Evolutionary conservation across 2,797 vertebrate genomes (phyloP).

Genomic region (Carduelis carduelis): DNA sequence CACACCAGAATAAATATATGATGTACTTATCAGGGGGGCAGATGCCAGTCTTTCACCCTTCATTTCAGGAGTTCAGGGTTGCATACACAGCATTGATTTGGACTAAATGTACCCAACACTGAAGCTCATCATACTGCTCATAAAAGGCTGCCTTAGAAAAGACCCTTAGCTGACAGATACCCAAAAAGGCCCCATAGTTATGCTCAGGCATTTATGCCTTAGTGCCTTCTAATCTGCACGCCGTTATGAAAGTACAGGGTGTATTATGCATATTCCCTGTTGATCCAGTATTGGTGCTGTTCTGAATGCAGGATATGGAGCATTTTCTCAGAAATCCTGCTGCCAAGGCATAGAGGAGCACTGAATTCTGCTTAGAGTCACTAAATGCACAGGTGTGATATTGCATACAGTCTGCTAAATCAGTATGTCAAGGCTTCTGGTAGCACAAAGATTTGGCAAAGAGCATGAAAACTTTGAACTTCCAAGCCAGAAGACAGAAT

Average conservation of each 20-base stretch:
- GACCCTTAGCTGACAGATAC: neutral
- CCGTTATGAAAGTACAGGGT: neutral
- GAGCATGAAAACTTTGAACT: neutral
- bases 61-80: neutral
- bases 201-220: neutral
- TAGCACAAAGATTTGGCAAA: neutral
- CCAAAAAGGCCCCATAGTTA: neutral
- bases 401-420: neutral
- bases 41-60: neutral
- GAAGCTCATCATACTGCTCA: neutral
- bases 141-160: neutral
- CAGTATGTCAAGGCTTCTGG: neutral
- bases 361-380: neutral
- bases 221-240: neutral
- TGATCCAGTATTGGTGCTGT: neutral
- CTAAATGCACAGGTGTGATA: neutral
- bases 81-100: neutral
- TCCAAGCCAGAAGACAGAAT: neutral
- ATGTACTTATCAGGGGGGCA: neutral
- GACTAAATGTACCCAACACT: neutral
- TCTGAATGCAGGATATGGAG: neutral
- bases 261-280: neutral
- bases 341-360: neutral
- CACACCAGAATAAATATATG: neutral
- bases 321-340: neutral